Percentiles rank a stretch among this genome's conserved stretches.
Conservation (phyloP, 2,888 invertebrate species). For the Acrocera orbiculus region DNA sequence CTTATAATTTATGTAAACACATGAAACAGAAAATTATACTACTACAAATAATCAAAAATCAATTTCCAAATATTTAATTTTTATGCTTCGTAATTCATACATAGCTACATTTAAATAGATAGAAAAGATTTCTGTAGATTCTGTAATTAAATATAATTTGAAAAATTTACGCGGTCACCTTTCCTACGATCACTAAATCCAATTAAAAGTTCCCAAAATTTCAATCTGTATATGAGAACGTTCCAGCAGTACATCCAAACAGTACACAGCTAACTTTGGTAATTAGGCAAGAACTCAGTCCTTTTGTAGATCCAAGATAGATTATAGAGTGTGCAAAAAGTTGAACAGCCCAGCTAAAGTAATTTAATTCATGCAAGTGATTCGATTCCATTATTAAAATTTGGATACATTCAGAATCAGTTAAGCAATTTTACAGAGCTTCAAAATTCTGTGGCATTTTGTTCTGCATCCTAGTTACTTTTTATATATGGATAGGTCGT, state of each 20-base stretch:
- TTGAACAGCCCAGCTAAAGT: conserved; percentile 1
- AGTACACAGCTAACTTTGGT: conserved; percentile 7
- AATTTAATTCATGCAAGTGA: conserved; percentile 9
- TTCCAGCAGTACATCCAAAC: conserved; percentile 10
- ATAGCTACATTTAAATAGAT: too few relatives aligned
- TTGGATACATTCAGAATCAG: conserved; percentile 5
- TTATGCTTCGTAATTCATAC: too few relatives aligned
- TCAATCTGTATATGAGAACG: too few relatives aligned
- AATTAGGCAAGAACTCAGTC: conserved; percentile 7
- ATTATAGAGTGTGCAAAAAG: conserved; percentile 3
- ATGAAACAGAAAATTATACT: too few relatives aligned
- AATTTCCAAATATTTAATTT: too few relatives aligned
- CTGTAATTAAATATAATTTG: too few relatives aligned
- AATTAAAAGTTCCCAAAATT: conserved; percentile 10
- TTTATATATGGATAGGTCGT: too few relatives aligned
- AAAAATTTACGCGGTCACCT: too few relatives aligned
- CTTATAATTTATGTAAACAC: too few relatives aligned
- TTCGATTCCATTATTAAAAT: conserved; percentile 13
- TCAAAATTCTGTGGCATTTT: neutral
- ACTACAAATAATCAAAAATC: too few relatives aligned
- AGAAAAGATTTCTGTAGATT: too few relatives aligned
- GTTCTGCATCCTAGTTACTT: neutral
- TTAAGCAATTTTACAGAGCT: conserved; percentile 1
- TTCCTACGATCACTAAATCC: too few relatives aligned
- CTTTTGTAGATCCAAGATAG: neutral